Evolutionary conservation across 2,888 invertebrate genomes (phyloP), one percentile per base, ranked within the genome.

Genomic region (Tetragonula carbonaria): DNA sequence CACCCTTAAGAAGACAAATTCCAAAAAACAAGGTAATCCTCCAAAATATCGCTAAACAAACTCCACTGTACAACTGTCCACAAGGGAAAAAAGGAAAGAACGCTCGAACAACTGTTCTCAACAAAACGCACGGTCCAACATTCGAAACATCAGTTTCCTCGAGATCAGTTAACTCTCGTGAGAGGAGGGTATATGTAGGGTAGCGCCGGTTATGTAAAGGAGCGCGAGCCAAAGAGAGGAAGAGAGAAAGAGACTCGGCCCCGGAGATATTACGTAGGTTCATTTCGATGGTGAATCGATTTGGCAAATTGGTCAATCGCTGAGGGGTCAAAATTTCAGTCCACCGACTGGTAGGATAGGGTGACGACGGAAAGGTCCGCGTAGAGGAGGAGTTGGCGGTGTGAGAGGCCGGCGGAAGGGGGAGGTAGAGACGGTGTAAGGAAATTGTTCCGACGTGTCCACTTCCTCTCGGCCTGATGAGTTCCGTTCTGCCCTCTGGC

Each of bases 381-480:
- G 73, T 59, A 33, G 53, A 18, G 45, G 28, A 16, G 68, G 45
- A 14, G 65, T 33, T 13, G 23, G 72, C 68, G 53, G 50, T 14
- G 33, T 65, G 68, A 51, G 78, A 62, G 70, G 76, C 78, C 28
- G 80, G 75, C 55, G 57, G 80, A 45, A 38, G 78, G 79, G 78
- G 77, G 68, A 77, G 84, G 84, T 84, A 82, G 85, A 90, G 86
- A 86, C 85, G 87, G 90, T 86, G 91, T 93, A 94, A 94, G 94
- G 94, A 94, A 94, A 94, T 94, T 94, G 94, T 94, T 92, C 94
- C 93, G 92, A 93, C 94, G 93, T 94, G 93, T 94, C 94, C 94
- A 94, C 94, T 94, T 94, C 94, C 94, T 94, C 89, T 86, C 87
- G 90, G 88, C 90, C 90, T 94, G 94, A 94, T 94, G 94, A 94